A percentile compares a stretch with the other conserved stretches of the same genome.
Evolutionary conservation across 2,113 vertebrate species (phyloP).

Genomic region (Rhagologus leucostigma): DNA sequence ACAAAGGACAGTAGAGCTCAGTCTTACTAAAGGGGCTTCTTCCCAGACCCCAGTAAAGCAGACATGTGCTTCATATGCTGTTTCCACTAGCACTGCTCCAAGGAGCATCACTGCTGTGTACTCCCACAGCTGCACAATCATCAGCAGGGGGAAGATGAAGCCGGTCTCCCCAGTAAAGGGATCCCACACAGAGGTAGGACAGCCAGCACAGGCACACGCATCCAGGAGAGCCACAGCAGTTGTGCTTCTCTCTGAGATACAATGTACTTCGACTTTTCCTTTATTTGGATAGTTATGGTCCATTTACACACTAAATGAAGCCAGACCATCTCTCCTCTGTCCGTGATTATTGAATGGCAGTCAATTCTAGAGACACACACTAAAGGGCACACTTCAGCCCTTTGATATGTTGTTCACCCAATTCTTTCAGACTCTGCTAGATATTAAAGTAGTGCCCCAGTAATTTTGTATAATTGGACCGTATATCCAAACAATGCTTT

Average conservation of each 20-base stretch:
- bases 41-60: not conserved
- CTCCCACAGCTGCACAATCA: not conserved
- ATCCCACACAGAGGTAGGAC: not conserved
- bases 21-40: not conserved
- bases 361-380: not conserved
- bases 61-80: accelerated
- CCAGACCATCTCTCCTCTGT: not conserved
- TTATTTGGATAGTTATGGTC: not conserved
- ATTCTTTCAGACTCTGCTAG: not conserved
- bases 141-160: not conserved
- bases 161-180: not conserved
- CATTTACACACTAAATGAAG: not conserved
- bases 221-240: not conserved
- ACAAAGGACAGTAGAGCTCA: not conserved
- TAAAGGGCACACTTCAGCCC: not conserved
- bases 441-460: not conserved
- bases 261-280: not conserved
- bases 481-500: not conserved
- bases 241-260: not conserved
- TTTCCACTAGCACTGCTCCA: not conserved
- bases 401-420: not conserved
- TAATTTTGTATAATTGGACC: not conserved
- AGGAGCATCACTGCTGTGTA: accelerated
- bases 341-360: not conserved
- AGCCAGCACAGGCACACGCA: accelerated